Conservation (phyloP, 2,797 vertebrate genomes). For the Sus cebifrons region DNA sequence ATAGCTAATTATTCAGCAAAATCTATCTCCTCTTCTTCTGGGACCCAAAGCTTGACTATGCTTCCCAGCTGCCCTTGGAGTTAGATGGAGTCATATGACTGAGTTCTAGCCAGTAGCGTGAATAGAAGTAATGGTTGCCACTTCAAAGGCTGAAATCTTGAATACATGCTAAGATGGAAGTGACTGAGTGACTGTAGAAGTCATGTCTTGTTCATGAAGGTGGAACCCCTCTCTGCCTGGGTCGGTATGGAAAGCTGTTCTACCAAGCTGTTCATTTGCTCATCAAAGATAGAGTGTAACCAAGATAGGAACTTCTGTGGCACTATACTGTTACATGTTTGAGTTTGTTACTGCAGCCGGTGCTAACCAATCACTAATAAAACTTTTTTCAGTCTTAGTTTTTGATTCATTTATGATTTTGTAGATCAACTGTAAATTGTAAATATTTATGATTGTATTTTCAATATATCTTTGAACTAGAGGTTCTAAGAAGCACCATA, state of each 20-base stretch:
- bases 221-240: neutral
- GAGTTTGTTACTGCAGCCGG: neutral
- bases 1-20: conserved; percentile 37
- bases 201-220: neutral
- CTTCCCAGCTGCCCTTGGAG: neutral
- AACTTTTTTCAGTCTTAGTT: conserved; percentile 13
- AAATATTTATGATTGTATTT: conserved; percentile 41
- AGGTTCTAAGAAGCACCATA: conserved; percentile 22
- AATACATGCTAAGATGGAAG: neutral
- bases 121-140: neutral
- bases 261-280: neutral
- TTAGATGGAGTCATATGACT: neutral
- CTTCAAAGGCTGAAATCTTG: neutral
- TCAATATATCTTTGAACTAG: conserved; percentile 38
- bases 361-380: conserved; percentile 25
- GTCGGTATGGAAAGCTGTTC: neutral
- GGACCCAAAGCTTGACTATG: neutral
- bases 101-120: neutral
- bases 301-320: neutral
- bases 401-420: conserved; percentile 38
- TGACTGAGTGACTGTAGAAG: neutral
- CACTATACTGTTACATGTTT: neutral
- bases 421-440: neutral
- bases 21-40: conserved; percentile 58
- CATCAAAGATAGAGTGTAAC: neutral